phyloP scores from a whole-genome alignment of 2,888 invertebrate species.

The Cyaniris semiargus region DNA sequence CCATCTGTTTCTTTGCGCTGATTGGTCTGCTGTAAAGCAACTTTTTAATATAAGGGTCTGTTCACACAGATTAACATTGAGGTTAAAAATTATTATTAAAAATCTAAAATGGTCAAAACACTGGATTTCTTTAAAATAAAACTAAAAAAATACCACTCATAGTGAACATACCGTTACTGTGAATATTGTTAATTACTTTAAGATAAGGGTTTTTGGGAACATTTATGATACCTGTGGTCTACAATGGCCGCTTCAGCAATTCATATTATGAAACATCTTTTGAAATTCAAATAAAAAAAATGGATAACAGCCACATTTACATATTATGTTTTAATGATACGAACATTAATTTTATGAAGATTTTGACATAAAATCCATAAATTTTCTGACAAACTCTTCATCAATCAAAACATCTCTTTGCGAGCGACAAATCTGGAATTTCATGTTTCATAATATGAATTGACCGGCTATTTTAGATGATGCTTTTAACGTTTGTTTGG shows the following conservation, averaged over 20 bases:
- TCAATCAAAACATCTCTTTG: not conserved
- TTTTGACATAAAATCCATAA: not conserved
- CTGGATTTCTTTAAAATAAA: not conserved
- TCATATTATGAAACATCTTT: not conserved
- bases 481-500: slow-evolving; percentile 3
- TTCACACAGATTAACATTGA: not conserved
- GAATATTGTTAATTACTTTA: not conserved
- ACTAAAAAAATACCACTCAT: not conserved
- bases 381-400: not conserved
- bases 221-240: not conserved
- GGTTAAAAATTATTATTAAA: not conserved
- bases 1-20: not conserved
- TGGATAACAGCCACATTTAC: not conserved
- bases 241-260: not conserved
- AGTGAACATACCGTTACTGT: not conserved
- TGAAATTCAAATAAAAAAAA: not conserved
- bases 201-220: not conserved
- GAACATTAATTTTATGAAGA: not conserved
- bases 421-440: too few species aligned
- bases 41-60: not conserved
- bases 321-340: not conserved
- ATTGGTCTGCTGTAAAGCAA: not conserved
- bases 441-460: not conserved
- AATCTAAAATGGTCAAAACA: not conserved
- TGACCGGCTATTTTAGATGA: not conserved